phyloP scores from a whole-genome alignment of 2,113 vertebrate species.

The Heptranchias perlo region DNA sequence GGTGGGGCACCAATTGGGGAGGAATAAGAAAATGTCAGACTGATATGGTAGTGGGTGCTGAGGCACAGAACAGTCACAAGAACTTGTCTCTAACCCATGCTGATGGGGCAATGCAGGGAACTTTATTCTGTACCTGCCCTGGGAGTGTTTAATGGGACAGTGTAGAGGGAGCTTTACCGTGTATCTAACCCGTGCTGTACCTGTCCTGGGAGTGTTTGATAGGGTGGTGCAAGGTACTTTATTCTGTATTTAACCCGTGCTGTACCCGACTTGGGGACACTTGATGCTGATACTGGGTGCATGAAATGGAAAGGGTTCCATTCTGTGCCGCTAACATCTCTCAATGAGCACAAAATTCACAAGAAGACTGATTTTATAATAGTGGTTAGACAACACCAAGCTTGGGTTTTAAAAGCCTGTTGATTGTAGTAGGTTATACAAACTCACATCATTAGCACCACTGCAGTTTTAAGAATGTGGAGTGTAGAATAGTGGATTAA shows the following conservation, averaged over 20 bases:
- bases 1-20: not conserved
- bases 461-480: not conserved
- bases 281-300: not conserved
- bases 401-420: not conserved
- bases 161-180: too few species aligned
- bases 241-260: too few species aligned
- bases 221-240: too few species aligned
- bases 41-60: not conserved
- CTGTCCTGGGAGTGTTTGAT: not conserved
- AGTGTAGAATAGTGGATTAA: not conserved
- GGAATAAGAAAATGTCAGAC: not conserved
- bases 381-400: not conserved
- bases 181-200: too few species aligned
- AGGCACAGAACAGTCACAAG: not conserved
- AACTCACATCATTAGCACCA: not conserved
- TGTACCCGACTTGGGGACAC: not conserved
- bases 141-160: too few species aligned
- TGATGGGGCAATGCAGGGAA: too few species aligned
- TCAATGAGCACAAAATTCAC: not conserved
- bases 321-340: not conserved
- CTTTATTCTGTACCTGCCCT: too few species aligned
- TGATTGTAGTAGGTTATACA: not conserved
- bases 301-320: not conserved
- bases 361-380: not conserved
- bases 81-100: too few species aligned